Percentiles rank a stretch among this genome's conserved stretches.
phyloP scores from a whole-genome alignment of 1,140 invertebrate species.

The Amyelois transitella region DNA sequence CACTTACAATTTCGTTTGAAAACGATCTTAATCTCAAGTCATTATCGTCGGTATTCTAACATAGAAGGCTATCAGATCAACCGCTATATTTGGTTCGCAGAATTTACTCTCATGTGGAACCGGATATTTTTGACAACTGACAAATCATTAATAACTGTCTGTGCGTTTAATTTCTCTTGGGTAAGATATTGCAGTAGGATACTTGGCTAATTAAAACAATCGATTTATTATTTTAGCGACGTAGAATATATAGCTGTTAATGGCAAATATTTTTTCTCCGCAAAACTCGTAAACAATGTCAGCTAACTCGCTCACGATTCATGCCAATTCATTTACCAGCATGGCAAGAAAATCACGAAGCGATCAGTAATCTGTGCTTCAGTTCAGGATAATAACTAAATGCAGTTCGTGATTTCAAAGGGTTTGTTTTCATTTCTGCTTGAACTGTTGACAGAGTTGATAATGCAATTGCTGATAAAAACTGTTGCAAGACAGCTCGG shows the following conservation, averaged over 20 bases:
- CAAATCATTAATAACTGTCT: neutral
- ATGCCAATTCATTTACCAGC: neutral
- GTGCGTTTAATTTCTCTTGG: neutral
- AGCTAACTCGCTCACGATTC: neutral
- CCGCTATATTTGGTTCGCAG: constrained; percentile 44
- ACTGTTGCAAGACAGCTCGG: neutral
- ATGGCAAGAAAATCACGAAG: neutral
- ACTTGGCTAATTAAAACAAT: neutral
- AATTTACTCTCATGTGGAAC: constrained; percentile 23
- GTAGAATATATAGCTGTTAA: neutral
- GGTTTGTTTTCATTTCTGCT: constrained; percentile 21
- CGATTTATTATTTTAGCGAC: neutral
- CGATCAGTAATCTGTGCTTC: constrained; percentile 11
- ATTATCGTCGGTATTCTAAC: constrained; percentile 50
- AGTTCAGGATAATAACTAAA: constrained; percentile 21
- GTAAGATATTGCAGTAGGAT: neutral
- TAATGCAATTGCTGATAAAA: neutral
- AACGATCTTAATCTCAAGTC: constrained; percentile 54
- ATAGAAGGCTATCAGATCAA: constrained; percentile 52
- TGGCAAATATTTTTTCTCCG: neutral
- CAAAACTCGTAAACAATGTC: neutral
- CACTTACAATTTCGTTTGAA: constrained; percentile 56
- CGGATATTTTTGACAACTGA: constrained; percentile 2
- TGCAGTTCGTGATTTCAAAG: constrained; percentile 15
- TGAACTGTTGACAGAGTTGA: constrained; percentile 7